Percentiles rank a stretch among this genome's conserved stretches.
These are phyloP conservation scores for Porites rus DNA, from an alignment of 92 coral and sea anemone species.

Conservation along the genomic window DNA sequence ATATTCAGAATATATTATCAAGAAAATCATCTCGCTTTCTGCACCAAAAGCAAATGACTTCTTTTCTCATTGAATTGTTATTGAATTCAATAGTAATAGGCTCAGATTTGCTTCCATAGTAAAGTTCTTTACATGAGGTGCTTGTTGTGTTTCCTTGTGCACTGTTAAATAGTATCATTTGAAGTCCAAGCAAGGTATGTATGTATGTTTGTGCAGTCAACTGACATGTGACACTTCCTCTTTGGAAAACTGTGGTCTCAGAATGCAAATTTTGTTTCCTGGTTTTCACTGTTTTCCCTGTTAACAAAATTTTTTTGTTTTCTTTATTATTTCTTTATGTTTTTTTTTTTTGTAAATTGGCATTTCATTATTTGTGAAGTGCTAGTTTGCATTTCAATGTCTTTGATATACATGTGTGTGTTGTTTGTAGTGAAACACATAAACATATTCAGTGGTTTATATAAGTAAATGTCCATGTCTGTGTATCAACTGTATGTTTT, in stretches of 20 bases:
- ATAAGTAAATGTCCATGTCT: background rate
- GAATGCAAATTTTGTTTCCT: slow-evolving; percentile 2
- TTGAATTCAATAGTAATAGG: background rate
- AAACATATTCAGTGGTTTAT: background rate
- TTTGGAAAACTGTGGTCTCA: slow-evolving; percentile 38
- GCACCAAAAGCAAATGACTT: too few species aligned
- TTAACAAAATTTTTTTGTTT: background rate
- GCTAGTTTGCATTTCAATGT: slow-evolving; percentile 42
- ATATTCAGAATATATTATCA: too few species aligned
- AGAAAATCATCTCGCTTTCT: too few species aligned
- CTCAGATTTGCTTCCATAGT: slow-evolving; percentile 30
- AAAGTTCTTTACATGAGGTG: background rate
- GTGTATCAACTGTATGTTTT: background rate
- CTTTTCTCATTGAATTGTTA: background rate
- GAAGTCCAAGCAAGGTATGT: slow-evolving; percentile 63
- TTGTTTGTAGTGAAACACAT: background rate
- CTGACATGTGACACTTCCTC: slow-evolving; percentile 95
- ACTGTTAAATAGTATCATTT: slow-evolving; percentile 32
- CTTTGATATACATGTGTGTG: too few species aligned
- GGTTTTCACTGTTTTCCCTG: background rate
- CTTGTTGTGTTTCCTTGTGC: slow-evolving; percentile 42
- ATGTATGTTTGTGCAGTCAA: slow-evolving; percentile 45
- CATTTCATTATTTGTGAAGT: slow-evolving; percentile 36
- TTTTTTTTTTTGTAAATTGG: slow-evolving; percentile 32
- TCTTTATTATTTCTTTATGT: background rate